Conservation (phyloP, 2,888 invertebrate species). For the Drosophila multiciliata region DNA sequence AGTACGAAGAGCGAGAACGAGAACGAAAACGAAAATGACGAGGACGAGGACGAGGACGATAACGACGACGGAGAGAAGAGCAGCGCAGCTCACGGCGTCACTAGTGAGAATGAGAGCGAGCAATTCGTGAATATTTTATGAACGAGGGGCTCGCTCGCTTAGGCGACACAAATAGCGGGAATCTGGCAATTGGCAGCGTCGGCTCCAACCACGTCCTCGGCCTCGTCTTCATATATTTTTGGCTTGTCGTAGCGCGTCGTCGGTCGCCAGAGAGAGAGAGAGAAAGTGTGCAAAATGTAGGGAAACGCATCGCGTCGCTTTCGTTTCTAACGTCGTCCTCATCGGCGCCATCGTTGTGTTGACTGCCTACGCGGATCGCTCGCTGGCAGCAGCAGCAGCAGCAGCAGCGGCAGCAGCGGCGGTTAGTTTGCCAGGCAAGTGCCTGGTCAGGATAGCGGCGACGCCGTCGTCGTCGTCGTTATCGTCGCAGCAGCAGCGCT, state of each 20-base stretch:
- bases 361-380: constrained; percentile 61
- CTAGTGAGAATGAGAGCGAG: constrained; percentile 77
- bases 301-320: constrained; percentile 67
- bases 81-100: constrained; percentile 40
- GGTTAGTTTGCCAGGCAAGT: constrained; percentile 45
- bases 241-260: constrained; percentile 30
- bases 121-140: constrained; percentile 81
- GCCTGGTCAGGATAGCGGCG: constrained; percentile 62
- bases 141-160: constrained; percentile 68
- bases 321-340: constrained; percentile 41
- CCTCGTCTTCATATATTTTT: constrained; percentile 9
- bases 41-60: constrained; percentile 27
- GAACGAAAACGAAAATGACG: constrained; percentile 24
- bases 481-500: constrained; percentile 60
- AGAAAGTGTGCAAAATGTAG: constrained; percentile 68
- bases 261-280: neutral
- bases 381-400: constrained; percentile 43
- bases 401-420: constrained; percentile 28
- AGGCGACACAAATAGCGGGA: constrained; percentile 57
- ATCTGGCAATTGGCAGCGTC: constrained; percentile 58
- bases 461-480: constrained; percentile 54
- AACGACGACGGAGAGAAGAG: constrained; percentile 47
- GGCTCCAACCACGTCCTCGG: constrained; percentile 47
- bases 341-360: constrained; percentile 36
- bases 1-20: constrained; percentile 14